phyloP scores from a whole-genome alignment of 2,113 vertebrate genomes.

The Poeciliopsis prolifica region DNA sequence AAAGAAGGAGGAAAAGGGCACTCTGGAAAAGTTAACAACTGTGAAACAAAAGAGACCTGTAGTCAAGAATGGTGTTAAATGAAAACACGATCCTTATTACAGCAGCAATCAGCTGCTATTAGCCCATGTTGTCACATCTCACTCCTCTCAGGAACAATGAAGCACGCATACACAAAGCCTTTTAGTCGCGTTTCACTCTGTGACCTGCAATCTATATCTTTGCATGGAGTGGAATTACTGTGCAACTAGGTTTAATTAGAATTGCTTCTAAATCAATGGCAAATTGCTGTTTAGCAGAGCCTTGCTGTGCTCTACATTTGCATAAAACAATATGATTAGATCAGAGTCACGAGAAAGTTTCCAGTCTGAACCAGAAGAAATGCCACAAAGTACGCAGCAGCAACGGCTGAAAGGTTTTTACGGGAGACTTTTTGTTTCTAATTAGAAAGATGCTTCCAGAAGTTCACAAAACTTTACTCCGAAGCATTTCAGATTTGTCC shows the following conservation, averaged over 20 bases:
- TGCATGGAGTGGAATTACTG: constrained; percentile 25
- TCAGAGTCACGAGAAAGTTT: constrained; percentile 17
- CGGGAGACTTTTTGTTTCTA: too few relatives aligned
- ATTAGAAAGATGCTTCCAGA: too few relatives aligned
- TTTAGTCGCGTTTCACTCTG: constrained; percentile 31
- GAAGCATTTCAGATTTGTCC: not conserved
- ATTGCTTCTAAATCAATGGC: constrained; percentile 24
- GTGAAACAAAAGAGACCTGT: constrained; percentile 68
- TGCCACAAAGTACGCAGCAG: not conserved
- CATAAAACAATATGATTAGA: constrained; percentile 30
- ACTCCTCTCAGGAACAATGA: constrained; percentile 56
- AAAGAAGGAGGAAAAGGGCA: constrained; percentile 38
- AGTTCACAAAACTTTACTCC: too few relatives aligned
- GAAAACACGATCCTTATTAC: constrained; percentile 56
- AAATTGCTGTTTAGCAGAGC: constrained; percentile 41
- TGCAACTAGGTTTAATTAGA: constrained; percentile 49
- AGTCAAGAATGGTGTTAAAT: constrained; percentile 57
- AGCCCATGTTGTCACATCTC: constrained; percentile 57
- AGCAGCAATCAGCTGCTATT: constrained; percentile 73
- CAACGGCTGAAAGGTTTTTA: not conserved
- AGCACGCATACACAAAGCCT: constrained; percentile 32
- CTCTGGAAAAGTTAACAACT: constrained; percentile 73
- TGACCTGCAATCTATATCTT: constrained; percentile 39
- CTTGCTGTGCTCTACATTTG: constrained; percentile 30
- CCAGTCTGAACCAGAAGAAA: not conserved